These are phyloP conservation scores for Mus spicilegus DNA, from an alignment of 2,113 vertebrate genomes.

Conservation along the genomic window DNA sequence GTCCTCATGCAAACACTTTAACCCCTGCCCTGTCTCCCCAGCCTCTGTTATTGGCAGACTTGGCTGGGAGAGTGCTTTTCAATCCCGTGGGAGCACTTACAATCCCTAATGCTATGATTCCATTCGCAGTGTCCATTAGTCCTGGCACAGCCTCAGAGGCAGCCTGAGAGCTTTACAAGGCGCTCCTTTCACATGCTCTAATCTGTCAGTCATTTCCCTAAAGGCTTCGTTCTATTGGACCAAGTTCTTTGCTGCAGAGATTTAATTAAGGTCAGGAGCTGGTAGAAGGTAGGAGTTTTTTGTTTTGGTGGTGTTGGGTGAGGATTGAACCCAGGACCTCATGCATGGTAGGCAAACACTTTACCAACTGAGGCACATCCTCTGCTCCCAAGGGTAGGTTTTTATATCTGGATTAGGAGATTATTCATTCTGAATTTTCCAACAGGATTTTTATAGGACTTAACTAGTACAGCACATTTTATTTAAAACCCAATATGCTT, in stretches of 20 bases:
- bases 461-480: background rate
- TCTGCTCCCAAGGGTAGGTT: background rate
- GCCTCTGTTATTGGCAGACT: background rate
- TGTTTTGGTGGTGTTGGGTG: background rate
- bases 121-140: background rate
- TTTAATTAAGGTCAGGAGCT: background rate
- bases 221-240: slow-evolving; percentile 9
- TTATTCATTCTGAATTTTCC: slow-evolving; percentile 32
- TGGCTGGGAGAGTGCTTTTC: background rate
- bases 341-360: background rate
- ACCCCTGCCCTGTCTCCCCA: background rate
- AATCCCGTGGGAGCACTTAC: background rate
- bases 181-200: background rate
- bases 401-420: slow-evolving; percentile 30
- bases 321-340: background rate
- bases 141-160: background rate
- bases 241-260: slow-evolving; percentile 42
- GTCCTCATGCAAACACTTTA: background rate
- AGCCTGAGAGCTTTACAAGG: background rate
- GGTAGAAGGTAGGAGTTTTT: background rate
- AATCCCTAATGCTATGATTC: background rate
- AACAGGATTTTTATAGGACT: slow-evolving; percentile 21
- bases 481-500: no score
- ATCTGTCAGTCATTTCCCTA: background rate
- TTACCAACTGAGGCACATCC: background rate